Base-by-base conservation (phyloP, 92 coral and sea anemone species). In the Porites cylindrica region DNA sequence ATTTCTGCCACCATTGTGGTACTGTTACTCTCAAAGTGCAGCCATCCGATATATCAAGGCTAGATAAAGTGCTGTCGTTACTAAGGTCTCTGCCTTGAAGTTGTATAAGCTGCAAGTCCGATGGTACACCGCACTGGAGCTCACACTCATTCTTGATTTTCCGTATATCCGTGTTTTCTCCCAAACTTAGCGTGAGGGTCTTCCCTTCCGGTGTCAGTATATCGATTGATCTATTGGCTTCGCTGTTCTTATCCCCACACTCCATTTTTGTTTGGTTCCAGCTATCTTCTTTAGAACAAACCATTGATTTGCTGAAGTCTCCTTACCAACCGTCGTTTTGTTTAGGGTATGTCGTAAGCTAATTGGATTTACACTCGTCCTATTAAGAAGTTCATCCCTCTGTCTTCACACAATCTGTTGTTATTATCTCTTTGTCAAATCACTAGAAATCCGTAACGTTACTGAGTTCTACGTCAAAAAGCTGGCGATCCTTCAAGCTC, bases 1-100 rank as follows among this genome's bases (percentile, higher is more conserved):
- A 93, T 50, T 83, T 85, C 50, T 90, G 91, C 98, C 98, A 95
- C 89, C 91, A 91, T 23, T 88, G 94, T 9, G 88, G 82, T 7
- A 95, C 82, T 6, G 85, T 87, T 23, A 92, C 24, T 61, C 67
- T 85, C 29, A 92, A 47, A 5, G 89, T 76, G 51, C 79, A 76
- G 2, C 70, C 88, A 18, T 76, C 70, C 6, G 90, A 13, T 43
- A 89, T 75, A 19, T 64, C 63, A 5, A 76, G 72, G n/a, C 58
- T 66, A 38, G 76, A 50, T 8, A 85, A 24, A 9, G 81, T 65
- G 62, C 53, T 38, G 59, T 84, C 76, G 60, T 81, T 82, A 16
- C 54, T 10, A 9, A 92, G 77, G 12, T 53, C 78, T 50, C 18
- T 72, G 17, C 76, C 73, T 59, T 86, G 78, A 5, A 85, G 85